Conservation (phyloP, 2,888 invertebrate species). For the Choreutis nemorana region DNA sequence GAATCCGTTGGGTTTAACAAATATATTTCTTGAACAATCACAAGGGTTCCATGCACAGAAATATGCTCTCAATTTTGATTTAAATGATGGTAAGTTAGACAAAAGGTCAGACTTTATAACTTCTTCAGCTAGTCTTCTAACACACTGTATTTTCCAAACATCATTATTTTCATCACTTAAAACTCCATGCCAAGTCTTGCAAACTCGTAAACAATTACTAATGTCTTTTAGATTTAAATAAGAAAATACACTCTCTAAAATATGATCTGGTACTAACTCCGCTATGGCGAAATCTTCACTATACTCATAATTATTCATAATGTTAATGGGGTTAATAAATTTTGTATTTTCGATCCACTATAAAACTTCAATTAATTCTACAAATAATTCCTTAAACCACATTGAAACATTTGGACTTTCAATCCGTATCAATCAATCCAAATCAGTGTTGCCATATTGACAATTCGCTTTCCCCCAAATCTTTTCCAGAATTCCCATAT, state of each 20-base stretch:
- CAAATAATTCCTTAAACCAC: no score
- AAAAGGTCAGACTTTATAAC: constrained; percentile 89
- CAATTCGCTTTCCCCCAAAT: no score
- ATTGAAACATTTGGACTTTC: no score
- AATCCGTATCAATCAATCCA: no score
- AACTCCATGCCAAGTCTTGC: constrained; percentile 91
- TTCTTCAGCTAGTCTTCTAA: constrained; percentile 85
- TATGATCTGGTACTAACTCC: constrained; percentile 76
- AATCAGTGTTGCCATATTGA: no score
- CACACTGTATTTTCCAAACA: constrained; percentile 92
- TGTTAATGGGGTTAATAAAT: no score
- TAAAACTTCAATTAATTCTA: no score
- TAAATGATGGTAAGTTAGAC: constrained; percentile 87
- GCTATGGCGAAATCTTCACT: constrained; percentile 64
- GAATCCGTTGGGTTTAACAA: constrained; percentile 95
- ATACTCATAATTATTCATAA: constrained; percentile 23
- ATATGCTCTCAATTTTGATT: constrained; percentile 92
- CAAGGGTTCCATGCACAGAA: constrained; percentile 97
- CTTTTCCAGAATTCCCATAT: no score
- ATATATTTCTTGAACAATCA: constrained; percentile 97
- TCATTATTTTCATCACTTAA: constrained; percentile 94
- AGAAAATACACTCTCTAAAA: constrained; percentile 90
- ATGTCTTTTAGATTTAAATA: constrained; percentile 88
- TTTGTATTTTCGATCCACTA: no score
- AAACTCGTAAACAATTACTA: constrained; percentile 88